Percentiles rank a stretch among this genome's conserved stretches.
phyloP scores from a whole-genome alignment of 2,797 vertebrate genomes.

The Trachurus trachurus region DNA sequence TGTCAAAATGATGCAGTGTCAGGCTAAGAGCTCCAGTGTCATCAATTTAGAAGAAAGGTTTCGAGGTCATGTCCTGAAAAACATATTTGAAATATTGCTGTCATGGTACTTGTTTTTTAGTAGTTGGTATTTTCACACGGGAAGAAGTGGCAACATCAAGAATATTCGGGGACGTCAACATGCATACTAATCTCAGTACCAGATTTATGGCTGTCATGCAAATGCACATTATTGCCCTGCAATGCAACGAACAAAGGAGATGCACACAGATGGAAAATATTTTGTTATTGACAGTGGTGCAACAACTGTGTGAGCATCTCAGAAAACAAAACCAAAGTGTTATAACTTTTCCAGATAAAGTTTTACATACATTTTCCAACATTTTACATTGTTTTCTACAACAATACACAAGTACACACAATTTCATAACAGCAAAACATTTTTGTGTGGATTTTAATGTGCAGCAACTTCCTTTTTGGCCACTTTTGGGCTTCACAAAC shows the following conservation, averaged over 20 bases:
- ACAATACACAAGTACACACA: not conserved
- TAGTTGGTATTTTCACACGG: too few relatives aligned
- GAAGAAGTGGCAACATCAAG: too few relatives aligned
- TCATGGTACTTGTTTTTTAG: not conserved
- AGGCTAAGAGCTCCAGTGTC: not conserved
- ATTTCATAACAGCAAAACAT: not conserved
- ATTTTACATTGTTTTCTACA: constrained; percentile 3
- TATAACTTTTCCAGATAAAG: too few relatives aligned
- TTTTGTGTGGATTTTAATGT: not conserved
- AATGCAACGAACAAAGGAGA: not conserved
- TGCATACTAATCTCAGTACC: not conserved
- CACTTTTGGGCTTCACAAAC: not conserved
- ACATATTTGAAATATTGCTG: not conserved
- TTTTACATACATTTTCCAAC: too few relatives aligned
- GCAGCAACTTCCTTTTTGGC: too few relatives aligned
- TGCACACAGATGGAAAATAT: not conserved
- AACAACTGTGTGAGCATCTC: not conserved
- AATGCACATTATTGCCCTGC: not conserved
- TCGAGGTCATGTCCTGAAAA: not conserved
- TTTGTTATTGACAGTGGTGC: not conserved
- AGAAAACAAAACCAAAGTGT: not conserved
- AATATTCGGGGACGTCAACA: not conserved
- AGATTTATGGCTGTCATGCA: not conserved
- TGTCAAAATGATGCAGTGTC: not conserved
- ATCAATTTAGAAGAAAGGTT: not conserved